Evolutionary conservation across 1,140 invertebrate genomes (phyloP), one percentile per base, ranked within the genome.

Genomic region (Monochamus saltuarius): DNA sequence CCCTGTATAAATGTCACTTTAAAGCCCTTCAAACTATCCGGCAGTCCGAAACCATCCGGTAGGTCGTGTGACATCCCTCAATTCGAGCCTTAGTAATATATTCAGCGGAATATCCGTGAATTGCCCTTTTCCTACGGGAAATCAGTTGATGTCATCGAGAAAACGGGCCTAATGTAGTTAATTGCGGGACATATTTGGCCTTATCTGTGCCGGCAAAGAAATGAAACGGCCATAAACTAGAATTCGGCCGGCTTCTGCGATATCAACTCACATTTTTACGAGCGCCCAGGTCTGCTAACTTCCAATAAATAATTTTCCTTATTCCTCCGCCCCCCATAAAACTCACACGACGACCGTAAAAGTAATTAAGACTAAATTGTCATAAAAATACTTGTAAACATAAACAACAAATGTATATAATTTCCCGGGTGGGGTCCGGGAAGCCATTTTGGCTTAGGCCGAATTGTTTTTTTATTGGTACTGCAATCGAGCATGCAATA

Each of bases 261-360:
- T 42, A 42, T 42, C 39, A 42, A 42, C 39, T 42, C 16, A 42
- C n/a, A 13, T 13, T 17, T 42, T 42, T 42, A 42, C 39, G 39
- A 42, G n/a, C 39, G 39, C 16, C n/a, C 39, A 42, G 39, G 39
- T 42, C 39, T 42, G 16, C 39, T 13, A 42, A 42, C 39, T 42
- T 42, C 39, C 39, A 42, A 42, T 42, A 42, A 42, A 42, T 42
- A 42, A 42, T 42, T 42, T 42, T 42, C 39, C 39, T 42, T 42
- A 42, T 42, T 42, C 39, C 39, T 2, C 39, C 16, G n/a, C 39
- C 16, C 39, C n/a, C 39, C 39, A 42, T 42, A 42, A 42, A 42
- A n/a, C 16, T 42, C 16, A 42, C 39, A 42, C 39, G 39, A n/a
- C 39, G n/a, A 7, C 16, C 22, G 7, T 42, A 42, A 42, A 42